phyloP scores from a whole-genome alignment of 2,888 invertebrate species.

The Cephus runcator region DNA sequence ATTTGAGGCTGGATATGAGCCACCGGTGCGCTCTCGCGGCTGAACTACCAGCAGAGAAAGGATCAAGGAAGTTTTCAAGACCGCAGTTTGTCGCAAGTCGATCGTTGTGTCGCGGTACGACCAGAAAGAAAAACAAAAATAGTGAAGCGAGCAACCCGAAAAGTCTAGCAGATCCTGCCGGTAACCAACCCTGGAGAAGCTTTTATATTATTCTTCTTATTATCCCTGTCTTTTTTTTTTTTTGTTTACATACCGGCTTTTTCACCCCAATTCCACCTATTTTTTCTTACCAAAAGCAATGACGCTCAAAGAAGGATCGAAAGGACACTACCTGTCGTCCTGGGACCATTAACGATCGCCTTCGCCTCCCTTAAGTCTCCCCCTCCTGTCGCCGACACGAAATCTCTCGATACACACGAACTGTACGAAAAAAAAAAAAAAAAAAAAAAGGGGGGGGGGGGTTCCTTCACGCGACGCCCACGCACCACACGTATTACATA shows the following conservation, averaged over 20 bases:
- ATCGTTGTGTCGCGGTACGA: slow-evolving; percentile 2
- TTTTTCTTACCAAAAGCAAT: slow-evolving; percentile 20
- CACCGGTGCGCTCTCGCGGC: background rate
- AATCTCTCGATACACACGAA: background rate
- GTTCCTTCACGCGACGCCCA: background rate
- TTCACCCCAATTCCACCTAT: slow-evolving; percentile 11
- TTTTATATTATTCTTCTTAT: slow-evolving; percentile 21
- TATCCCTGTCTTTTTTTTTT: slow-evolving; percentile 5
- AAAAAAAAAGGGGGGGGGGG: too few relatives aligned
- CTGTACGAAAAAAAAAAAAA: background rate
- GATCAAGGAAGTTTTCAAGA: slow-evolving; percentile 32
- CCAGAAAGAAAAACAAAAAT: background rate
- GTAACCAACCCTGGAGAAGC: slow-evolving; percentile 5
- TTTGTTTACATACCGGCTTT: background rate
- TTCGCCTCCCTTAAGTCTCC: slow-evolving; percentile 9
- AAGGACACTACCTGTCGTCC: background rate
- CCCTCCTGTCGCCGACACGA: background rate
- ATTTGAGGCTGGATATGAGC: background rate
- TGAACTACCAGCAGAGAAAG: slow-evolving; percentile 14
- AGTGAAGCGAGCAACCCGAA: slow-evolving; percentile 15
- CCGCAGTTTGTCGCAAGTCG: slow-evolving; percentile 38
- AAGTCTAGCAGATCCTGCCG: background rate
- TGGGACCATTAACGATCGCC: background rate
- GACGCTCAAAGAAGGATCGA: background rate
- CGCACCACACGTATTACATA: background rate